Evolutionary conservation across 1,140 invertebrate genomes (phyloP).

Genomic region (Schmidtea mediterranea): DNA sequence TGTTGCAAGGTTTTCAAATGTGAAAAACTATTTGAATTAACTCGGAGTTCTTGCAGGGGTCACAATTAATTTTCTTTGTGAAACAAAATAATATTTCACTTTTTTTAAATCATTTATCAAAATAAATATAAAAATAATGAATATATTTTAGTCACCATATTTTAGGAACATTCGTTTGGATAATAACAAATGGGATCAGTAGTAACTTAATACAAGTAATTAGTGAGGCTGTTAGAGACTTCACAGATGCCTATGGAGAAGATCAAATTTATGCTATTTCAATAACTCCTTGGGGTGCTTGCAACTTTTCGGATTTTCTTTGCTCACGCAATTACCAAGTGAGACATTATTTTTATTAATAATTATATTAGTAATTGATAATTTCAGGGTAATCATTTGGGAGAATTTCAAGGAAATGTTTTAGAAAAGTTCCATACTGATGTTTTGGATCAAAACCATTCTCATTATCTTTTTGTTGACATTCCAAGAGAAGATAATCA

Average conservation of each 20-base stretch:
- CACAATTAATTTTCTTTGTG: no score
- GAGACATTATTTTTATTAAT: no score
- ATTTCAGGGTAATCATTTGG: slow-evolving; percentile 14
- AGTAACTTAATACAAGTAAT: slow-evolving; percentile 28
- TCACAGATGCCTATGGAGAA: slow-evolving; percentile 15
- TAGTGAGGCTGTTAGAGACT: slow-evolving; percentile 25
- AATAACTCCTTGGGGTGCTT: slow-evolving; percentile 25
- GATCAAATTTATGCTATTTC: slow-evolving; percentile 20
- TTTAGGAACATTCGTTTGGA: slow-evolving; percentile 20
- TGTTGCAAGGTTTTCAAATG: no score
- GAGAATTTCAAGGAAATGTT: slow-evolving; percentile 12
- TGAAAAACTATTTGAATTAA: no score
- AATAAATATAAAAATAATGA: no score
- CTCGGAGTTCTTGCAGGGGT: no score
- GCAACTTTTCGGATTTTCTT: slow-evolving; percentile 18
- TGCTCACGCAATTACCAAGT: no score
- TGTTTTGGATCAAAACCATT: slow-evolving; percentile 27
- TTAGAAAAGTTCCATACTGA: slow-evolving; percentile 8
- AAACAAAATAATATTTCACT: no score
- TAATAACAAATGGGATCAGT: slow-evolving; percentile 26
- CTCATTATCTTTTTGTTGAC: slow-evolving; percentile 30
- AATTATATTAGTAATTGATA: no score
- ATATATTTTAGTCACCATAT: no score
- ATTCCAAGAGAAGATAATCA: slow-evolving; percentile 19
- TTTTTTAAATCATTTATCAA: no score